phyloP scores from a whole-genome alignment of 2,113 vertebrate genomes.

The Lontra canadensis region DNA sequence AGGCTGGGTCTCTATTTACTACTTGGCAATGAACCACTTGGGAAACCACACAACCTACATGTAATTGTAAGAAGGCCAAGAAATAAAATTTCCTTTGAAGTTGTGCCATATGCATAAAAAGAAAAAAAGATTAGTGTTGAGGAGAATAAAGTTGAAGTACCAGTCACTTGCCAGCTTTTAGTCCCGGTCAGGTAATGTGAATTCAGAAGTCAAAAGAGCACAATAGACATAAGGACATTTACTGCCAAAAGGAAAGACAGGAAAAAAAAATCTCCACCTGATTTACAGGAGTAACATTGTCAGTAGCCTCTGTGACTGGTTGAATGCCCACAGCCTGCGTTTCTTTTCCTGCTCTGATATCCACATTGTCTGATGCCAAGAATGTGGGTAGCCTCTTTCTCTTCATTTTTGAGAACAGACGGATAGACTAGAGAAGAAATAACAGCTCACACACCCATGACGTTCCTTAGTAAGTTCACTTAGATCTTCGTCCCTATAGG shows the following conservation, averaged over 20 bases:
- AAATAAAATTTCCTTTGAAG: neutral
- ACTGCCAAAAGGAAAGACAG: neutral
- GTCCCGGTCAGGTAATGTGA: too few species aligned
- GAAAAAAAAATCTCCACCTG: neutral
- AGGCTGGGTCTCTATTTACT: neutral
- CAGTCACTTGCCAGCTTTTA: neutral
- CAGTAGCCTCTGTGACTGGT: neutral
- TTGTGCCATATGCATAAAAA: neutral
- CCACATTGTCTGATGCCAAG: neutral
- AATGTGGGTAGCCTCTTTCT: neutral
- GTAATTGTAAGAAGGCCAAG: neutral
- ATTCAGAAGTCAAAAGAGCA: neutral
- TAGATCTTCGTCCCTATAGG: neutral
- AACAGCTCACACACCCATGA: neutral
- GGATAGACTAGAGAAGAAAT: neutral
- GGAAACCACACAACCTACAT: neutral
- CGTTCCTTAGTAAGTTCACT: constrained; percentile 1
- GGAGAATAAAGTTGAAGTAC: neutral
- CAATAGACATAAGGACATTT: neutral
- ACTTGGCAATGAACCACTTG: neutral
- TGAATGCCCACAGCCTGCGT: neutral
- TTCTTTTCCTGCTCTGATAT: neutral
- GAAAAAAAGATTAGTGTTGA: neutral
- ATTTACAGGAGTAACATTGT: neutral
- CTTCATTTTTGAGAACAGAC: neutral